These are phyloP conservation scores for Brachyopa scutellaris DNA, from an alignment of 2,888 invertebrate genomes.

Conservation along the genomic window DNA sequence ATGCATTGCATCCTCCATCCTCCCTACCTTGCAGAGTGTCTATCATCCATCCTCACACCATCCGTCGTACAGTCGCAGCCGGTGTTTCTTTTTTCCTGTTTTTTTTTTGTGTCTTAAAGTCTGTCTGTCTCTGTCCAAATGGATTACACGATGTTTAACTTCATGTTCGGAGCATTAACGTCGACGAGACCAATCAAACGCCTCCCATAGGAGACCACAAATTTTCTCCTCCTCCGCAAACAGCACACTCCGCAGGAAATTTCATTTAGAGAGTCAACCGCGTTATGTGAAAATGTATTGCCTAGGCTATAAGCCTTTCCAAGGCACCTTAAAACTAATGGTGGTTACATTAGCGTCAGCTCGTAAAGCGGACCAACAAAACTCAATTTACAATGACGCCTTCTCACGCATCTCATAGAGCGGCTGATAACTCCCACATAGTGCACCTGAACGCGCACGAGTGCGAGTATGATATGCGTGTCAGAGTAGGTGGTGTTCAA, in stretches of 20 bases:
- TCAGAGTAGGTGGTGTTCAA: slow-evolving; percentile 53
- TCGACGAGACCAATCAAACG: slow-evolving; percentile 27
- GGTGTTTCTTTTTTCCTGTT: not conserved
- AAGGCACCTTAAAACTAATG: slow-evolving; percentile 13
- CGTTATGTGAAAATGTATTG: not conserved
- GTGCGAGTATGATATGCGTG: slow-evolving; percentile 41
- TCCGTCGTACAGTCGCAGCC: slow-evolving; percentile 2
- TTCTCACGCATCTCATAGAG: slow-evolving; percentile 25
- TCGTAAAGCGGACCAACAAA: slow-evolving; percentile 9
- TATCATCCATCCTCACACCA: not conserved
- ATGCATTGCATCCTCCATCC: slow-evolving; percentile 2
- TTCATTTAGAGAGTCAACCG: not conserved
- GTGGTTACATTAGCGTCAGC: slow-evolving; percentile 35
- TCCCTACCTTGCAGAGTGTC: too few relatives aligned
- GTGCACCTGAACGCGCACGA: slow-evolving; percentile 42
- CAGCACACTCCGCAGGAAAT: not conserved
- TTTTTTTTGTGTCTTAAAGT: not conserved
- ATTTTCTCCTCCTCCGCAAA: slow-evolving; percentile 6
- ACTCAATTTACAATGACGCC: slow-evolving; percentile 32
- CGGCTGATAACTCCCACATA: slow-evolving; percentile 32
- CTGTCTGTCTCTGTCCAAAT: slow-evolving; percentile 31
- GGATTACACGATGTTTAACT: slow-evolving; percentile 35
- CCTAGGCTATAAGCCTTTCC: not conserved
- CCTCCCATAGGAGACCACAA: not conserved
- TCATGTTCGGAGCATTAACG: slow-evolving; percentile 41